Conservation (phyloP, 2,888 invertebrate species). For the Oligia latruncula region DNA sequence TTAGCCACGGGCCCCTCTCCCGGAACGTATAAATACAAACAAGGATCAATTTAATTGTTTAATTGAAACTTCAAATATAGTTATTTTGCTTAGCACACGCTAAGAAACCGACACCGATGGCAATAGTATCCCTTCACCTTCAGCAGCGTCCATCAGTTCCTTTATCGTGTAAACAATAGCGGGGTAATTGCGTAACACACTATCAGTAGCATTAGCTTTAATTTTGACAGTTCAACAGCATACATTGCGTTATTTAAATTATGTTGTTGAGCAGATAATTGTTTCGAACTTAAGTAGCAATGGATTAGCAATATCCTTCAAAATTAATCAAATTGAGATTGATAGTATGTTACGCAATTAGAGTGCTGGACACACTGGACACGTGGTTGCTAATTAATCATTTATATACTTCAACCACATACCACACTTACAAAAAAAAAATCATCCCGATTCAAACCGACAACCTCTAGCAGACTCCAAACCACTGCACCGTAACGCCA, state of each 20-base stretch:
- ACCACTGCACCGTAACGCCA: background rate
- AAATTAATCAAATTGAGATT: background rate
- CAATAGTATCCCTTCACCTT: background rate
- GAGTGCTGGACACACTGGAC: background rate
- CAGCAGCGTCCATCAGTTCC: background rate
- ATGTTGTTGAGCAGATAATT: background rate
- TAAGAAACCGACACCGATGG: no score
- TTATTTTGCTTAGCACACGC: no score
- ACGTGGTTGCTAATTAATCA: no score
- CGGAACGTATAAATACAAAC: no score
- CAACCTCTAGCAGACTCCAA: background rate
- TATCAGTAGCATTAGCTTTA: background rate
- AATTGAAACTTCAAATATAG: no score
- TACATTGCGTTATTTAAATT: no score
- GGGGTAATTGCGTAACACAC: no score
- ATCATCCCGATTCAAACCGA: background rate
- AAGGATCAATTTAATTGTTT: no score
- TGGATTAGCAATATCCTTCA: background rate
- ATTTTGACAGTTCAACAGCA: background rate
- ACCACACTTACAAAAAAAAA: background rate
- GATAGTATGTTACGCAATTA: background rate
- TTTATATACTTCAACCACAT: background rate
- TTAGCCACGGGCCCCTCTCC: no score
- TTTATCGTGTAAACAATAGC: background rate
- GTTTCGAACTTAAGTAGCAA: background rate